Evolutionary conservation across 2,113 vertebrate genomes (phyloP), one percentile per base, ranked within the genome.

Genomic region (Myxocyprinus asiaticus): DNA sequence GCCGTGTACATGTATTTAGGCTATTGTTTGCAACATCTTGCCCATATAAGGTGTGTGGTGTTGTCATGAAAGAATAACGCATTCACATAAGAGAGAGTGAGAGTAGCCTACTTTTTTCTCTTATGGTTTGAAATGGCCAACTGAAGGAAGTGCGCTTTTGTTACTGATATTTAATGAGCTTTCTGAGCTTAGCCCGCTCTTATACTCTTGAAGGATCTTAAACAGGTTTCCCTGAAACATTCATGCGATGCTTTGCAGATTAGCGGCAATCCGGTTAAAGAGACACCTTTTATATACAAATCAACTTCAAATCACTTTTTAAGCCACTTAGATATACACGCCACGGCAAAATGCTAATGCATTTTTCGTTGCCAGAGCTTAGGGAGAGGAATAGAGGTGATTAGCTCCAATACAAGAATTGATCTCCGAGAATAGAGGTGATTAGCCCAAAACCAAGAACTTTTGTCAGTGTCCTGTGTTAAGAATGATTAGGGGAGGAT

Each of bases 301-400:
- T 95, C 93, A 92, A 94, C 94, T 94, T 94, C 92, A 93, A 94
- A 94, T 93, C 93, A 93, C 92, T 94, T 95, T 93, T 93, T 94
- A 94, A 94, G 92, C 93, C 93, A 94, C 93, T 94, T 94, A 94
- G 90, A 93, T 90, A 91, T 93, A 93, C 91, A 93, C 92, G 90
- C 91, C 89, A 87, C 88, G 88, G 89, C 91, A 90, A 92, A 92
- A 93, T 92, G 92, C 91, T 94, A 93, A 93, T 94, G 93, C 93
- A 93, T 92, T 90, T 93, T 92, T 93, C 91, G 92, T 92, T 92
- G 92, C 88, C 76, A 86, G 82, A 89, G 90, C 87, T 93, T 91
- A 92, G 83, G 87, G 83, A 92, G 90, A 91, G 88, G 90, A 90
- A 91, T 83, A 78, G 83, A 69, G 88, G 90, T 91, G 93, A 92